phyloP scores from a whole-genome alignment of 2,888 invertebrate species.

The Athetis lepigone region DNA sequence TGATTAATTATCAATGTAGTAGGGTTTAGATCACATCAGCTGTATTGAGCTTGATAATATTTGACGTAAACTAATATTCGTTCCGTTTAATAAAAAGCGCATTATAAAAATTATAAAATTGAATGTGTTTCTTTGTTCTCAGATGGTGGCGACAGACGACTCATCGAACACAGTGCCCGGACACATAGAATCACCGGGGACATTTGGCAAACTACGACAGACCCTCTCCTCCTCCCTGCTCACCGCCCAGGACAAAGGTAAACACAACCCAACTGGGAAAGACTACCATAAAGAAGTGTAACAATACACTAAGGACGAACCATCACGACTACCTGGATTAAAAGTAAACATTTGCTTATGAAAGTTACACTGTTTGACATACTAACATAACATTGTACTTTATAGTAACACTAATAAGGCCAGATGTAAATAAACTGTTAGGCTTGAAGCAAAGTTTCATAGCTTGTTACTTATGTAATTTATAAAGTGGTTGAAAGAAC shows the following conservation, averaged over 20 bases:
- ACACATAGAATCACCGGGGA: slow-evolving; percentile 92
- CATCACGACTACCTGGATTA: slow-evolving; percentile 58
- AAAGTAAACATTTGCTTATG: slow-evolving; percentile 62
- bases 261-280: slow-evolving; percentile 30
- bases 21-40: neutral
- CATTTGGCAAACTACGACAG: slow-evolving; percentile 96
- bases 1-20: no score
- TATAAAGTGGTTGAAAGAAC: no score
- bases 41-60: neutral
- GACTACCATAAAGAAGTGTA: slow-evolving; percentile 7
- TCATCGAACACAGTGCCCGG: slow-evolving; percentile 91
- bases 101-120: neutral
- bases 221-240: slow-evolving; percentile 95
- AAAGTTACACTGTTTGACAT: slow-evolving; percentile 62
- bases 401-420: slow-evolving; percentile 67
- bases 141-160: slow-evolving; percentile 97
- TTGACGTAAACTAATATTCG: neutral
- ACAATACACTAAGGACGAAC: slow-evolving; percentile 13
- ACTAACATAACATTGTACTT: slow-evolving; percentile 64
- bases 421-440: slow-evolving; percentile 70
- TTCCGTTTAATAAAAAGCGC: no score
- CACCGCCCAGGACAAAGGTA: slow-evolving; percentile 96
- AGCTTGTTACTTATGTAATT: slow-evolving; percentile 68
- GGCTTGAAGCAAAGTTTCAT: slow-evolving; percentile 65
- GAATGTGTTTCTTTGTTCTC: slow-evolving; percentile 64